Percentiles rank a stretch among this genome's conserved stretches.
Evolutionary conservation across 2,797 vertebrate genomes (phyloP).

Genomic region (Oreochromis grahami): DNA sequence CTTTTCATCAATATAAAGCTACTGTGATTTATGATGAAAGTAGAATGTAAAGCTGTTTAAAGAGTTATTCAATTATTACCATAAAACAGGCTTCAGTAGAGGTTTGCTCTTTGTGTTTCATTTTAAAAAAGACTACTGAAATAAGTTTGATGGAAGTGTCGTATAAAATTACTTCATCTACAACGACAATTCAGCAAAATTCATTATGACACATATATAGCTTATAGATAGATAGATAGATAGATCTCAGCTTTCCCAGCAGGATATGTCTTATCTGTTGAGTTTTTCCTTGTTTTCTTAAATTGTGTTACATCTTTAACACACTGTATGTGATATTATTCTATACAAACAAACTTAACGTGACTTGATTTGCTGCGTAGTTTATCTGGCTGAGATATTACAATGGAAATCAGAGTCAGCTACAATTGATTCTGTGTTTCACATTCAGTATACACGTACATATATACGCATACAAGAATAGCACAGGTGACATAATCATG

Average conservation of each 20-base stretch:
- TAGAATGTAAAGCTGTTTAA: not conserved
- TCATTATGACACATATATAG: too few species aligned
- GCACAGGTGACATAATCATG: constrained; percentile 43
- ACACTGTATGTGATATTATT: not conserved
- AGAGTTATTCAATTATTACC: not conserved
- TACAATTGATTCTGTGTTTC: constrained; percentile 28
- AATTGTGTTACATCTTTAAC: not conserved
- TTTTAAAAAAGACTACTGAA: not conserved
- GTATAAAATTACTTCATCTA: not conserved
- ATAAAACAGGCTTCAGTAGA: not conserved
- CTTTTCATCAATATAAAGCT: not conserved
- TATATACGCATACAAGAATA: constrained; percentile 1
- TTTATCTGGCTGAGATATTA: constrained; percentile 20
- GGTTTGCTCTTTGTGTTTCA: not conserved
- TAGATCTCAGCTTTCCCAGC: not conserved
- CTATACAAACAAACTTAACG: not conserved
- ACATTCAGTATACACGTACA: not conserved
- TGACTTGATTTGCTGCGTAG: constrained; percentile 1
- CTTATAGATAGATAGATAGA: too few species aligned
- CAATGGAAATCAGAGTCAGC: constrained; percentile 22
- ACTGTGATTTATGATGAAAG: not conserved
- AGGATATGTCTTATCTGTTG: not conserved
- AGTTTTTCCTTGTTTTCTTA: not conserved
- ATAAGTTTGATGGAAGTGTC: not conserved
- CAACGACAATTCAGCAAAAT: not conserved